A percentile compares a stretch with the other conserved stretches of the same genome.
phyloP scores from a whole-genome alignment of 2,888 invertebrate species.

The Oeneis ivallda region DNA sequence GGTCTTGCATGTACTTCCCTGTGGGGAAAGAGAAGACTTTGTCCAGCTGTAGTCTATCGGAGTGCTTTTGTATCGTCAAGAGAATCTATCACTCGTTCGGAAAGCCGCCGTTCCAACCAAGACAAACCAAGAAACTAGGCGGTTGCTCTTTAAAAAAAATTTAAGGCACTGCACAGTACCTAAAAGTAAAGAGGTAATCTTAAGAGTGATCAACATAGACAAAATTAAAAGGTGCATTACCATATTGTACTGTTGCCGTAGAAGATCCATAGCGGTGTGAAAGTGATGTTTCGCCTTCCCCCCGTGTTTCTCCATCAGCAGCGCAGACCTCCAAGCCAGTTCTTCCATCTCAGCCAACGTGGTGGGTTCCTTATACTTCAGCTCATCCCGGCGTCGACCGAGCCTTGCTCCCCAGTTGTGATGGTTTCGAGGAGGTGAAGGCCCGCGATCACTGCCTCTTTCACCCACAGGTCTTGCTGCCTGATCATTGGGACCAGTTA shows the following conservation, averaged over 20 bases:
- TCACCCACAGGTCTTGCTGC: slow-evolving; percentile 21
- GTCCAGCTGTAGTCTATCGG: no score
- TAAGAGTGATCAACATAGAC: neutral
- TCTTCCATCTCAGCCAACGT: slow-evolving; percentile 38
- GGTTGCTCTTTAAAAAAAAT: no score
- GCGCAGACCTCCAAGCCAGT: slow-evolving; percentile 29
- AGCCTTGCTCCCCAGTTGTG: slow-evolving; percentile 35
- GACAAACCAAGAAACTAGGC: no score
- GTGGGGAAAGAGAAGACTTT: no score
- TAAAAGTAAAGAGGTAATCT: no score
- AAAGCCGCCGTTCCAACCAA: no score
- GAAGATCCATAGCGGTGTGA: slow-evolving; percentile 37
- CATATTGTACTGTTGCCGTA: slow-evolving; percentile 42
- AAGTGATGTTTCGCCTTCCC: slow-evolving; percentile 20
- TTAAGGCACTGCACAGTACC: no score
- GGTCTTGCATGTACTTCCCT: no score
- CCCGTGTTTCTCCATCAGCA: slow-evolving; percentile 37
- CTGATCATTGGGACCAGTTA: slow-evolving; percentile 21
- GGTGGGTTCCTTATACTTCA: slow-evolving; percentile 31
- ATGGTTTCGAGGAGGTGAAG: slow-evolving; percentile 29
- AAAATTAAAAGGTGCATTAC: slow-evolving; percentile 25
- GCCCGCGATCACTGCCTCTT: slow-evolving; percentile 14
- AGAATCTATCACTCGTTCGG: no score
- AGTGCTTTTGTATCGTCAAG: no score
- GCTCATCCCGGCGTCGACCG: slow-evolving; percentile 29